A percentile compares a stretch with the other conserved stretches of the same genome.
phyloP scores from a whole-genome alignment of 2,113 vertebrate species.

The Scortum barcoo region DNA sequence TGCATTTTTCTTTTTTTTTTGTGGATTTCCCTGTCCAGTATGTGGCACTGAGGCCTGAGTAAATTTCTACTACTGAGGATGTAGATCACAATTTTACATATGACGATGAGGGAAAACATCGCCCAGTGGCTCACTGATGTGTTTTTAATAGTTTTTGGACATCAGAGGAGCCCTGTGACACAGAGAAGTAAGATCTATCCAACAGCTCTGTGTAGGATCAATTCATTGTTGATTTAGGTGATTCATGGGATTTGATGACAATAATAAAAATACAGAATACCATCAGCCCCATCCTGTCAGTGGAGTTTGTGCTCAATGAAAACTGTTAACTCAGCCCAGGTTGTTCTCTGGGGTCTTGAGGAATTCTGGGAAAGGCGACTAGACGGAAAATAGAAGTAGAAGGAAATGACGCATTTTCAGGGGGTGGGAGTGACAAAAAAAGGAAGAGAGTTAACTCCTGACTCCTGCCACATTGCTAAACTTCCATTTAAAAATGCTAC shows the following conservation, averaged over 20 bases:
- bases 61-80: background rate
- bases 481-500: background rate
- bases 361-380: conserved; percentile 14
- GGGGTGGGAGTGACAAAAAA: background rate
- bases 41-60: background rate
- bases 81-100: background rate
- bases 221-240: background rate
- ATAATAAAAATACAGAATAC: background rate
- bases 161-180: background rate
- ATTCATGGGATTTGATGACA: background rate
- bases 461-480: background rate
- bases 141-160: background rate
- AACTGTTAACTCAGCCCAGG: conserved; percentile 9
- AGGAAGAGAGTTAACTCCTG: background rate
- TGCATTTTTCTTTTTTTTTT: no score
- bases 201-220: background rate
- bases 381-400: conserved; percentile 5
- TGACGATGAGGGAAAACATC: background rate
- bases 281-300: background rate
- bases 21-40: background rate
- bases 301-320: conserved; percentile 15
- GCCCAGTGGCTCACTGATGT: background rate
- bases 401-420: conserved; percentile 10
- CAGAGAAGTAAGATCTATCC: background rate
- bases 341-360: conserved; percentile 6